A percentile compares a stretch with the other conserved stretches of the same genome.
Evolutionary conservation across 2,797 vertebrate genomes (phyloP).

Genomic region (Smutsia gigantea): DNA sequence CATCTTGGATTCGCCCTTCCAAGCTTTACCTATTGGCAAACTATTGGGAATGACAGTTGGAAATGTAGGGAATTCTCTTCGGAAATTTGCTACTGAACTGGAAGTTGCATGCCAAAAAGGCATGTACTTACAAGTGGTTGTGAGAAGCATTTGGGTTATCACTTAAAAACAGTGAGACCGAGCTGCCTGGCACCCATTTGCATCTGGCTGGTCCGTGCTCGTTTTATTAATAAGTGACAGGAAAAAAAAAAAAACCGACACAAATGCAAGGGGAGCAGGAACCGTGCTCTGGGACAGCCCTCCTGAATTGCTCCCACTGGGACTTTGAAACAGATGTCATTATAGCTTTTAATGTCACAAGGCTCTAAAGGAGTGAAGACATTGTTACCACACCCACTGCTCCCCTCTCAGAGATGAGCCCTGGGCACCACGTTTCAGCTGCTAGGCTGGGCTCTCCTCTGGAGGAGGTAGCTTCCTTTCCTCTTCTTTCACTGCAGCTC

Average conservation of each 20-base stretch:
- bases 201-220: neutral
- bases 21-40: neutral
- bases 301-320: neutral
- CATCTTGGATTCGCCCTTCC: slow-evolving; percentile 1
- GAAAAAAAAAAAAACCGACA: neutral
- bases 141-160: neutral
- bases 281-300: too few species aligned
- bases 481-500: neutral
- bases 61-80: neutral
- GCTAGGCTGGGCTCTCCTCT: neutral
- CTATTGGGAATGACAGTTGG: neutral
- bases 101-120: neutral
- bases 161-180: neutral
- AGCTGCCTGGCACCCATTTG: neutral
- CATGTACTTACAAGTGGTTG: neutral
- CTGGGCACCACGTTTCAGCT: neutral
- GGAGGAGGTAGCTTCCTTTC: neutral
- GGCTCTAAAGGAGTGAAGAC: neutral
- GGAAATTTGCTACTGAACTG: neutral
- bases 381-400: neutral
- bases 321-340: neutral
- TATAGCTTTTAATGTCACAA: neutral
- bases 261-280: neutral
- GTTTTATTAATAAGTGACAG: neutral
- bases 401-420: neutral